phyloP scores from a whole-genome alignment of 1,140 invertebrate genomes.

The Trichonephila clavata region DNA sequence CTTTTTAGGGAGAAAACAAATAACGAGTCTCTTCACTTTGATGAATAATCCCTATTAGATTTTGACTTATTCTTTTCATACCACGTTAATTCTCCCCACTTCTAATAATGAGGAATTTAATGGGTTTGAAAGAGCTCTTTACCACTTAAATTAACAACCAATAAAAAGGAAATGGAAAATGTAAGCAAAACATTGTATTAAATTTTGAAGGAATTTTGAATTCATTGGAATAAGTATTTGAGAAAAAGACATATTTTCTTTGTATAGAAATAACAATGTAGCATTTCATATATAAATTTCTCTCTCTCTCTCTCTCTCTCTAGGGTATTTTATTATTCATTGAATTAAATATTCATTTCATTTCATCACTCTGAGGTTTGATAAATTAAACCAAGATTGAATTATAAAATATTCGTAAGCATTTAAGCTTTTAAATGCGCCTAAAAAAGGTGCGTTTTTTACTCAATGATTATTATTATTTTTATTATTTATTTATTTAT shows the following conservation, averaged over 20 bases:
- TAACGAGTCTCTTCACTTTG: not conserved
- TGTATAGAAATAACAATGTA: not conserved
- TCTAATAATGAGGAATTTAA: not conserved
- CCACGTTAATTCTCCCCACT: not conserved
- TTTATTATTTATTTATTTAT: no score
- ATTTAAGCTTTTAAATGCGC: not conserved
- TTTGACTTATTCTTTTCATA: not conserved
- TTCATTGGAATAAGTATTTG: not conserved
- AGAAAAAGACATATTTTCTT: not conserved
- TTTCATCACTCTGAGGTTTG: not conserved
- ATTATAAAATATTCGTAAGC: not conserved
- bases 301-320: no score
- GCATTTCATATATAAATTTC: not conserved
- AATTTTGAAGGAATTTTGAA: not conserved
- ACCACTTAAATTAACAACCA: not conserved
- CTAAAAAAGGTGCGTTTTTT: no score
- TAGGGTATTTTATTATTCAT: not conserved
- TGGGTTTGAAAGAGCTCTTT: not conserved
- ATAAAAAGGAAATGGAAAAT: not conserved
- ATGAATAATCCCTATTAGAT: slow-evolving; percentile 5
- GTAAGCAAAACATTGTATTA: not conserved
- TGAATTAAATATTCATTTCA: not conserved
- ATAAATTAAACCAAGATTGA: not conserved
- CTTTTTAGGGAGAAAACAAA: not conserved
- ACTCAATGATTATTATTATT: no score